Base-by-base conservation (phyloP, 2,113 vertebrate species). In the Paracyprichromis sp. region DNA sequence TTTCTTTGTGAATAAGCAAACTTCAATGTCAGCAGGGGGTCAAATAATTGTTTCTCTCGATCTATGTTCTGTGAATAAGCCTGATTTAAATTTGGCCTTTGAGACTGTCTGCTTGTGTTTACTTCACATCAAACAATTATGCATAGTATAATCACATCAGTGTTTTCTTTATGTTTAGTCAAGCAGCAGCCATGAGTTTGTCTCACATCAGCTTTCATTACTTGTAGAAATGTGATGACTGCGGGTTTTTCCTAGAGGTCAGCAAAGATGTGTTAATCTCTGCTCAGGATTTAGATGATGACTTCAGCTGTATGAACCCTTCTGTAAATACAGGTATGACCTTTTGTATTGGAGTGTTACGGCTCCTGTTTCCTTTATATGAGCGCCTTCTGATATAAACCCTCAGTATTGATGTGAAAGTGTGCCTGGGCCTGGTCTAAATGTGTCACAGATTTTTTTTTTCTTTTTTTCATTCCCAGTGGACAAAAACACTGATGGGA, bases 211-310 rank as follows among this genome's bases (percentile, higher is more conserved):
- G 3, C 12, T 84, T 56, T 87, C 12, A 24, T 76, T 16, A 86
- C 14, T 61, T 43, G 8, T 54, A 96, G 96, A 95, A 94, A 78
- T 93, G 95, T 93, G 95, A 96, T 8, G 69, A 17, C 10, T 94
- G 88, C 90, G 94, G 93, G 47, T 88, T 94, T 31, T 94, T 94
- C 63, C 31, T 54, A 13, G 95, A 95, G 56, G 73, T 56, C 61
- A 91, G 71, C 78, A 85, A 21, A 24, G 50, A 36, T 36, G 40
- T 24, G 19, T 45, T 61, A 6, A 34, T 17, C 50, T 82, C 59
- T 63, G 7, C 31, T 82, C 66, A 86, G 78, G 71, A 89, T 29
- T 34, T 79, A 52, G 26, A 8, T 2, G 11, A 73, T 36, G 88
- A 87, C 56, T 12, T 43, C 56, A 66, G n/a, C 16, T 43, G 19